A percentile compares a stretch with the other conserved stretches of the same genome.
Evolutionary conservation across 2,888 invertebrate genomes (phyloP).

Genomic region (Acrobasis suavella): DNA sequence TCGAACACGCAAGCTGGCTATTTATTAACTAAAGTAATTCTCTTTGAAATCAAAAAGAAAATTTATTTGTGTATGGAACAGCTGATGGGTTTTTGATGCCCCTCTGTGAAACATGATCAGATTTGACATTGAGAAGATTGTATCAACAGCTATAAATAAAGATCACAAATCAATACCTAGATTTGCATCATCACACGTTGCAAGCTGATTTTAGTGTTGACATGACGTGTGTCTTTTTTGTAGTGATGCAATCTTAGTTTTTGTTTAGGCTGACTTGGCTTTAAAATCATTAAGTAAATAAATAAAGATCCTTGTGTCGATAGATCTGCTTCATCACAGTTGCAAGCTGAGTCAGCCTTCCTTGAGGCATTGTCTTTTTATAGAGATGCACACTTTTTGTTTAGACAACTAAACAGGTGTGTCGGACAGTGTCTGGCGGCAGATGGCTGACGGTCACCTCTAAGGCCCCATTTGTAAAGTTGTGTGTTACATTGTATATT

Average conservation of each 20-base stretch:
- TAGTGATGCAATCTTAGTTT: too few relatives aligned
- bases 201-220: background rate
- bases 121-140: too few relatives aligned
- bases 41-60: too few relatives aligned
- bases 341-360: background rate
- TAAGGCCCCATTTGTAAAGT: background rate
- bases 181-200: background rate
- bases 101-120: too few relatives aligned
- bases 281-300: background rate
- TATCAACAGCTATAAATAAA: background rate
- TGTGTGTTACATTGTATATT: background rate
- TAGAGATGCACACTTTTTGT: conserved; percentile 1
- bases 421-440: background rate
- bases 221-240: background rate
- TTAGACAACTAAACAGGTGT: conserved; percentile 1
- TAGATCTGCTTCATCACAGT: background rate
- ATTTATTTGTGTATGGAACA: too few relatives aligned
- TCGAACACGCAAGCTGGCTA: too few relatives aligned
- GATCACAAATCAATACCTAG: background rate
- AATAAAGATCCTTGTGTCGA: background rate
- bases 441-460: background rate
- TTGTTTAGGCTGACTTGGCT: too few relatives aligned
- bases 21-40: too few relatives aligned
- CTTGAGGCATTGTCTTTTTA: background rate
- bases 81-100: too few relatives aligned